Base-by-base conservation (phyloP, 2,888 invertebrate genomes). In the Nysson spinosus region DNA sequence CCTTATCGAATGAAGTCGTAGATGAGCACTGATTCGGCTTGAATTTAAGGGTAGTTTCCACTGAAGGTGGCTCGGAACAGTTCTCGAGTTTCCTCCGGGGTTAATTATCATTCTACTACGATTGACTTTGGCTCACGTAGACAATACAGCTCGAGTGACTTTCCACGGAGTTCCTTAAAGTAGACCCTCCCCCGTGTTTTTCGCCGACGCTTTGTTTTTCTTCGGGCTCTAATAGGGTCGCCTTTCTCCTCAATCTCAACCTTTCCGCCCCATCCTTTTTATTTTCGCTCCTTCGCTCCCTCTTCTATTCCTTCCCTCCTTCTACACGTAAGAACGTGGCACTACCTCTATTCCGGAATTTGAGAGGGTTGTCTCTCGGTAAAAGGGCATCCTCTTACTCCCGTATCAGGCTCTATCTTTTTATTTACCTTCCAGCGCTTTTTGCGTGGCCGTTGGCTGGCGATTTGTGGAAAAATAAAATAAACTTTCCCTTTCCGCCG, bases 131-230 rank as follows among this genome's bases (percentile, higher is more conserved):
- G 3, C 34, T 46, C 46, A 30, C 55, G 43, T 42, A 46, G 32
- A 39, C 52, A 28, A 51, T 51, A 51, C 50, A 58, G 16, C 37
- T 30, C 17, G 37, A 57, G 61, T 40, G 60, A 64, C 62, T 70
- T 66, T 58, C 66, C 51, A 55, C 50, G 61, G 56, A 64, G 66
- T 80, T 80, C 46, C 80, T 81, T 79, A 79, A 81, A 79, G 78
- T 69, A 77, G 78, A 80, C 69, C 69, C 72, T 67, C 64, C 73
- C 61, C 58, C 67, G 75, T 69, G 73, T 66, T 77, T 66, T 69
- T 65, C 69, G 44, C 62, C 44, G 47, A 50, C 60, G 50, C 64
- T 63, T 69, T 65, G 71, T 77, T 77, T 79, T 77, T 75, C 75
- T 73, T 75, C 43, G 52, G 68, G 51, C 58, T 71, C 77, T 77